Base-by-base conservation (phyloP, 1,140 invertebrate species). In the Hylyphantes graminicola region DNA sequence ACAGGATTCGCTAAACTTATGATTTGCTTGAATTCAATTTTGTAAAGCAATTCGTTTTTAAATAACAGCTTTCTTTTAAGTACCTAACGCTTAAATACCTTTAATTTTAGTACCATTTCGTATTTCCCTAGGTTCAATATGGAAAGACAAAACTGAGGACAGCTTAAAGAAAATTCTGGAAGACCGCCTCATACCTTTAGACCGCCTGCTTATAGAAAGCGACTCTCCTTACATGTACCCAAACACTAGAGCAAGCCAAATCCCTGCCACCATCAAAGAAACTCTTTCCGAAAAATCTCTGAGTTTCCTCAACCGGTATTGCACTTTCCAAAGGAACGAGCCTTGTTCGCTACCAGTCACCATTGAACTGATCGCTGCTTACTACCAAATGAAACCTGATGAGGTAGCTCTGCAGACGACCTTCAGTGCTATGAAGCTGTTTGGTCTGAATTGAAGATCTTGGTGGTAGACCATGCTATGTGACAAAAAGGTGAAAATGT, bases 191-290 rank as follows among this genome's bases (percentile, higher is more conserved):
- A 91, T 97, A 87, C 95, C 96, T 2, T 88, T 98, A 85, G 95
- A 98, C 87, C 92, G 93, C 89, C 90, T 87, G 17, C 88, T 98
- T 53, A 93, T 98, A 0, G 96, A 98, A 90, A 97, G 96, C 3
- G 97, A 98, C 91, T 94, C 96, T 11, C 97, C 97, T 0, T 98
- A 96, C 88, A 97, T 98, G 95, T 98, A 96, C 90, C 96, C 96
- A 0, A 98, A 98, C 89, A 96, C 96, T 65, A 92, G 96, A 89
- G 96, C 96, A 74, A 96, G 96, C 19, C 98, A 98, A 90, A 89
- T 98, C 87, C 95, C 96, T 51, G 89, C 93, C 78, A 93, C 95
- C 88, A 93, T 98, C 7, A 97, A 97, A 91, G 93, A 95, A 87
- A 93, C 93, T 63, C 91, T 98, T 67, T 96, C 96, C 10, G 94